Percentiles rank a stretch among this genome's conserved stretches.
phyloP scores from a whole-genome alignment of 2,888 invertebrate genomes.

The Oegoconia quadripuncta region DNA sequence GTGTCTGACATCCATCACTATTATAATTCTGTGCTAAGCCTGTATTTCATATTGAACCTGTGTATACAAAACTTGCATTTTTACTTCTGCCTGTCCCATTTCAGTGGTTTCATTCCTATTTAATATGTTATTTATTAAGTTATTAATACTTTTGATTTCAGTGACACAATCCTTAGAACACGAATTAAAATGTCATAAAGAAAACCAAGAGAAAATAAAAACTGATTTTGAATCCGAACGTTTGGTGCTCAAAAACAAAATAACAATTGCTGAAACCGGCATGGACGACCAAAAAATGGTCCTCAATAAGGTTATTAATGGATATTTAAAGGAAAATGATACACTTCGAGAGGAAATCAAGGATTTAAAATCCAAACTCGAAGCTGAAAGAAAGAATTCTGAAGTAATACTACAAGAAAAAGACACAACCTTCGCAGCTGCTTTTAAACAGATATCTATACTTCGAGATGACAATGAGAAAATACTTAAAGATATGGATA shows the following conservation, averaged over 20 bases:
- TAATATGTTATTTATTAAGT: no score
- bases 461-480: conserved; percentile 4
- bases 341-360: conserved; percentile 33
- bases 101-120: no score
- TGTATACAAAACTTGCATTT: no score
- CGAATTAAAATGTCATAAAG: conserved; percentile 38
- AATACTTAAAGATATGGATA: conserved; percentile 8
- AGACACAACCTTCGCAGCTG: conserved; percentile 7
- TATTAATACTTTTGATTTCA: no score
- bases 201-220: conserved; percentile 44
- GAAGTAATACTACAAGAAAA: conserved; percentile 20
- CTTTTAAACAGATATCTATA: conserved; percentile 12
- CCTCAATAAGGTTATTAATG: conserved; percentile 36
- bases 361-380: conserved; percentile 23
- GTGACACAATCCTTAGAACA: conserved; percentile 45
- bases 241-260: conserved; percentile 52
- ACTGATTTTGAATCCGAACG: conserved; percentile 54
- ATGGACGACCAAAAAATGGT: conserved; percentile 53
- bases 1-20: no score
- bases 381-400: conserved; percentile 24
- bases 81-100: no score
- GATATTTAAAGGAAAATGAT: conserved; percentile 37
- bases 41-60: no score
- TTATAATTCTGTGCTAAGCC: no score
- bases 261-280: conserved; percentile 53